Evolutionary conservation across 2,113 vertebrate genomes (phyloP).

Genomic region (Peucedramus taeniatus): DNA sequence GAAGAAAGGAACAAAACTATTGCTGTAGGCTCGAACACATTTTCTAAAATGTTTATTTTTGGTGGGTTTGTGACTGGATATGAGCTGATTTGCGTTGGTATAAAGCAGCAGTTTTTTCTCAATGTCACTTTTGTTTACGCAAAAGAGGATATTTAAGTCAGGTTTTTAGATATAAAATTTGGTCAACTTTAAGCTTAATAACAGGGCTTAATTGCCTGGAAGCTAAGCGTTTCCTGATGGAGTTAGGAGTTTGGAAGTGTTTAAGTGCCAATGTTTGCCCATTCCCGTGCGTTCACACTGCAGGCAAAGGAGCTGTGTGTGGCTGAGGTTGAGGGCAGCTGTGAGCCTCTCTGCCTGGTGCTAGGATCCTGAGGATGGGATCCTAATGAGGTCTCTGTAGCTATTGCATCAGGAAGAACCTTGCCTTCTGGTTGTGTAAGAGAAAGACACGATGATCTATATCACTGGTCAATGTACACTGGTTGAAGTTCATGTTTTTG

Average conservation of each 20-base stretch:
- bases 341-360: not conserved
- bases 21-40: not conserved
- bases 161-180: not conserved
- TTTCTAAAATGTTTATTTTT: not conserved
- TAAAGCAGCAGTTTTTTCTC: not conserved
- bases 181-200: not conserved
- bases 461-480: not conserved
- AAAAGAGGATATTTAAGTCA: not conserved
- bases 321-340: not conserved
- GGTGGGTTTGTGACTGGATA: not conserved
- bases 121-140: not conserved
- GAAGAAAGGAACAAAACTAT: not conserved
- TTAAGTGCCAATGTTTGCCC: fast-evolving
- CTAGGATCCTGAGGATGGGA: not conserved
- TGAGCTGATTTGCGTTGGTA: not conserved
- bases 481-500: not conserved
- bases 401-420: not conserved
- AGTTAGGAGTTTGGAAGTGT: not conserved
- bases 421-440: not conserved
- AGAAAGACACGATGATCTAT: not conserved
- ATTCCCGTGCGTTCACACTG: fast-evolving
- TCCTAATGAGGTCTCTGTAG: not conserved
- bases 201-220: not conserved
- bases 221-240: fast-evolving
- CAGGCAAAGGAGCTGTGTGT: fast-evolving